phyloP scores from a whole-genome alignment of 2,888 invertebrate genomes.

The Yponomeuta cagnagella region DNA sequence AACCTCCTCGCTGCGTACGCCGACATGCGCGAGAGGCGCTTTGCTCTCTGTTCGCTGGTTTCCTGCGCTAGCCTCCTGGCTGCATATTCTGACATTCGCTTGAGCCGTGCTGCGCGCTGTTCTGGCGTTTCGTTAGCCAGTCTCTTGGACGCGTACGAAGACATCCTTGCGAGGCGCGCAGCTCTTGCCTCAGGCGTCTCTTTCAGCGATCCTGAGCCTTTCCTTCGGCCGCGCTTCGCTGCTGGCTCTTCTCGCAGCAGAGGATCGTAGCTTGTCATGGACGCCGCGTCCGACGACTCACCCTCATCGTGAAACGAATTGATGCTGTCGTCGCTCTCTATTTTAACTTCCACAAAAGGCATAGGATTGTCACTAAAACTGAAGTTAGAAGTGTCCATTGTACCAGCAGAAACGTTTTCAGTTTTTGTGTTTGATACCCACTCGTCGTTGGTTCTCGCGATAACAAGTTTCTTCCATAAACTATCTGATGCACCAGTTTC shows the following conservation, averaged over 20 bases:
- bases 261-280: conserved; percentile 38
- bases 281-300: conserved; percentile 23
- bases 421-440: conserved; percentile 41
- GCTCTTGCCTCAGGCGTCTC: conserved; percentile 55
- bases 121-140: conserved; percentile 61
- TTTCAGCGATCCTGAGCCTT: conserved; percentile 32
- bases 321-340: conserved; percentile 29
- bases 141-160: conserved; percentile 62
- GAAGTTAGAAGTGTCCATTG: conserved; percentile 32
- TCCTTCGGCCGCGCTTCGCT: conserved; percentile 30
- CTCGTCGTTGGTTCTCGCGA: conserved; percentile 57
- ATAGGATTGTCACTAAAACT: conserved; percentile 32
- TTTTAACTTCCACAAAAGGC: conserved; percentile 34
- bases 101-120: conserved; percentile 51
- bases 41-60: conserved; percentile 54
- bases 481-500: conserved; percentile 47
- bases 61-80: conserved; percentile 56
- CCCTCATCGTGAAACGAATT: conserved; percentile 20
- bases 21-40: conserved; percentile 60
- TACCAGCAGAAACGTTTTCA: background rate
- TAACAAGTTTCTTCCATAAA: conserved; percentile 67
- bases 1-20: conserved; percentile 61
- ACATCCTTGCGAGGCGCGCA: conserved; percentile 58
- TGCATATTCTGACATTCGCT: conserved; percentile 66
- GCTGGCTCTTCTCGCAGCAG: conserved; percentile 26